Conservation (phyloP, 2,888 invertebrate genomes). For the Meta bourneti region DNA sequence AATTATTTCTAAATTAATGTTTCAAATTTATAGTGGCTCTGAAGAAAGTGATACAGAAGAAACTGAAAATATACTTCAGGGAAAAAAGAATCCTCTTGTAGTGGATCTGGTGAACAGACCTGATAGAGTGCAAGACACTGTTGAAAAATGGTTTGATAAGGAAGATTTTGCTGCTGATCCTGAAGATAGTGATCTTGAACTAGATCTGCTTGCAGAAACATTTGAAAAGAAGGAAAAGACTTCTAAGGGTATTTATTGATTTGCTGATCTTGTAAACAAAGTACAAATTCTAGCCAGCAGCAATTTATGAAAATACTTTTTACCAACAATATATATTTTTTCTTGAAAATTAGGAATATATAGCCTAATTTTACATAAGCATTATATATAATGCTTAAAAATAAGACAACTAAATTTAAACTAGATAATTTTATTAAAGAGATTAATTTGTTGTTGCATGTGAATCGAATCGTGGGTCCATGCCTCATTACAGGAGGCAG, state of each 20-base stretch:
- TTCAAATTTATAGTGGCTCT: conserved; percentile 22
- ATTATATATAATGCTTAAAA: neutral
- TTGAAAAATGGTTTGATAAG: conserved; percentile 81
- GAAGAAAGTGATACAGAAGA: conserved; percentile 81
- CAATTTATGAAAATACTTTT: neutral
- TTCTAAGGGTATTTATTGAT: conserved; percentile 14
- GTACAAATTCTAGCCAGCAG: neutral
- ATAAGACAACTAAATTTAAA: neutral
- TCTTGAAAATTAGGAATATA: too few species aligned
- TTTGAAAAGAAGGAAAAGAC: conserved; percentile 79
- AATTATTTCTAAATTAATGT: neutral
- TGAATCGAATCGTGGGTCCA: too few species aligned
- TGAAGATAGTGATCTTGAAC: conserved; percentile 77
- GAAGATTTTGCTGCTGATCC: conserved; percentile 74
- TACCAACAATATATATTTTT: conserved; percentile 8
- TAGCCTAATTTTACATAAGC: too few species aligned
- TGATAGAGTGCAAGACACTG: conserved; percentile 79
- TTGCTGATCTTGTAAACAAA: neutral
- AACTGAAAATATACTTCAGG: conserved; percentile 79
- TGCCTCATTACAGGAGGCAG: too few species aligned
- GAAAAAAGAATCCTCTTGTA: conserved; percentile 80
- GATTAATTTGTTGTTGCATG: too few species aligned
- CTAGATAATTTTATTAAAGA: too few species aligned
- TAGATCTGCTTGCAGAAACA: conserved; percentile 79
- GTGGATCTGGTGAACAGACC: conserved; percentile 79